A percentile compares a stretch with the other conserved stretches of the same genome.
Conservation (phyloP, 2,888 invertebrate species). For the Nesidiocoris tenuis region DNA sequence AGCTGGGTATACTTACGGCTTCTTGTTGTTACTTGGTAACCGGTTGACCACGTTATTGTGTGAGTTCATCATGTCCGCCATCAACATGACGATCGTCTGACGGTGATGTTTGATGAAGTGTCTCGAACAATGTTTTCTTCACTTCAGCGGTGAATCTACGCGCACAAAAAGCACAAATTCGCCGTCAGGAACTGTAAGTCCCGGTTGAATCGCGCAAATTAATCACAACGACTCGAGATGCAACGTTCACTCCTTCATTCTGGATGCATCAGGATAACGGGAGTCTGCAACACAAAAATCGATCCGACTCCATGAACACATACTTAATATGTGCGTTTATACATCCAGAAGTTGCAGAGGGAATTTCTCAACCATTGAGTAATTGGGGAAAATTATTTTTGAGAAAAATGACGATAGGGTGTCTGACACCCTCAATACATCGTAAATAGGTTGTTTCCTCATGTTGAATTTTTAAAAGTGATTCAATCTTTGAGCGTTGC, state of each 20-base stretch:
- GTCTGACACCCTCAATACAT: no score
- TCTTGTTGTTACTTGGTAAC: constrained; percentile 24
- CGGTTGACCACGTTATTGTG: constrained; percentile 28
- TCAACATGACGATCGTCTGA: constrained; percentile 25
- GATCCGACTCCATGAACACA: no score
- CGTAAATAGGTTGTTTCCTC: no score
- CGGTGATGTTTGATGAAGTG: neutral
- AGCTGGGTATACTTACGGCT: constrained; percentile 34
- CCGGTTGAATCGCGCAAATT: neutral
- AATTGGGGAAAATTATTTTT: no score
- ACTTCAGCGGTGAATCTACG: neutral
- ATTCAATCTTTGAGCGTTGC: no score
- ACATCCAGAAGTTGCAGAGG: no score
- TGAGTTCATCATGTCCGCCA: constrained; percentile 25
- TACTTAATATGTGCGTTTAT: no score
- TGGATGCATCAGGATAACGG: neutral
- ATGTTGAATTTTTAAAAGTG: no score
- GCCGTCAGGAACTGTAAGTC: neutral
- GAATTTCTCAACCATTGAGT: no score
- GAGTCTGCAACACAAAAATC: neutral
- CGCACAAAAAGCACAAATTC: neutral
- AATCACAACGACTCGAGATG: neutral
- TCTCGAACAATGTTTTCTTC: neutral
- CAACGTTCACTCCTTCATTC: neutral
- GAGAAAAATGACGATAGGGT: no score